Percentiles rank a stretch among this genome's conserved stretches.
Conservation (phyloP, 2,888 invertebrate genomes). For the Hartigia nigra region DNA sequence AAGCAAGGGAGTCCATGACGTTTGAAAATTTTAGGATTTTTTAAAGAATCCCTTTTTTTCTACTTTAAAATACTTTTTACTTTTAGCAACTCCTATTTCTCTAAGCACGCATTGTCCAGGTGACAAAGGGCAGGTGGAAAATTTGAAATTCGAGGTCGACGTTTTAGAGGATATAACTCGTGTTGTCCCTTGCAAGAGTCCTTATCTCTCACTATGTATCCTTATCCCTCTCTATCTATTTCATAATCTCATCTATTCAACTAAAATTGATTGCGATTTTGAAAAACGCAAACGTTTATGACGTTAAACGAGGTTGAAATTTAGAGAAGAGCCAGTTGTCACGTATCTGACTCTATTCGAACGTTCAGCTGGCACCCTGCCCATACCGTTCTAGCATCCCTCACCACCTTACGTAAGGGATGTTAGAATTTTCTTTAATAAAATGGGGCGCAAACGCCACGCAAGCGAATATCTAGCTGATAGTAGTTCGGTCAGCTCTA, state of each 20-base stretch:
- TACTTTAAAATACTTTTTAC: not conserved
- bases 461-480: constrained; percentile 64
- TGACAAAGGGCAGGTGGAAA: not conserved
- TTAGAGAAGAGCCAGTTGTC: not conserved
- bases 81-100: not conserved
- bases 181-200: not conserved
- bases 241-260: not conserved
- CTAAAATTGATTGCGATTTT: not conserved
- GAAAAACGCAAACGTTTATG: not conserved
- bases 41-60: not conserved
- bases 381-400: not conserved
- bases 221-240: not conserved
- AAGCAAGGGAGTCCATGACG: not conserved
- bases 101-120: not conserved
- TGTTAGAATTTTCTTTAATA: constrained; percentile 56
- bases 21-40: not conserved
- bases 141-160: not conserved
- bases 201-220: not conserved
- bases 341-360: not conserved
- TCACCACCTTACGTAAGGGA: not conserved
- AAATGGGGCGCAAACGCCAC: constrained; percentile 62
- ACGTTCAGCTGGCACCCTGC: not conserved
- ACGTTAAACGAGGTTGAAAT: not conserved
- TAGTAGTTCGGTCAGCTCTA: constrained; percentile 61
- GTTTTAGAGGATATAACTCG: not conserved